Evolutionary conservation across 2,888 invertebrate genomes (phyloP).

Genomic region (Malthinus seriepunctatus): DNA sequence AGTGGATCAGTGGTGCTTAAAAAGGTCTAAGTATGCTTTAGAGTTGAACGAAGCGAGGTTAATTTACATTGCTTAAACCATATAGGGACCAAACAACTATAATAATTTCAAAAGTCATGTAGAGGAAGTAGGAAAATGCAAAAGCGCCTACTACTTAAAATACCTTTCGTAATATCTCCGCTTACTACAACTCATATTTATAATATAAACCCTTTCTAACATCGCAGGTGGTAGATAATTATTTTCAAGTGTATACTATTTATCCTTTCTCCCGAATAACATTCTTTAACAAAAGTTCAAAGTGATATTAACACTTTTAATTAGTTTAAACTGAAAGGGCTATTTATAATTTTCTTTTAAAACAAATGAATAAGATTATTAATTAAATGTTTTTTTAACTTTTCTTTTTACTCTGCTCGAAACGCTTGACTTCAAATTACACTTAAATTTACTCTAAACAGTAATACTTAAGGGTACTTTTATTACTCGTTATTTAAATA

Average conservation of each 20-base stretch:
- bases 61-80: slow-evolving; percentile 29
- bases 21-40: slow-evolving; percentile 30
- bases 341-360: no score
- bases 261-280: slow-evolving; percentile 8
- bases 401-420: no score
- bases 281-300: no score
- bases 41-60: slow-evolving; percentile 25
- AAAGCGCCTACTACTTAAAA: slow-evolving; percentile 12
- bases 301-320: no score
- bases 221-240: slow-evolving; percentile 13
- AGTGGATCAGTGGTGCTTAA: slow-evolving; percentile 31
- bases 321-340: no score
- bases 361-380: no score
- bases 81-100: slow-evolving; percentile 26
- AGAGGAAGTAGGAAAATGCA: slow-evolving; percentile 19
- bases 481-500: no score
- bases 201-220: slow-evolving; percentile 5
- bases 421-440: no score
- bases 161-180: slow-evolving; percentile 4
- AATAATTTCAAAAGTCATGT: slow-evolving; percentile 18
- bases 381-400: no score
- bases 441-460: no score
- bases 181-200: slow-evolving; percentile 12
- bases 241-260: slow-evolving; percentile 10
- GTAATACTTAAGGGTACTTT: no score